Evolutionary conservation across 2,113 vertebrate species (phyloP).

Genomic region (Macquaria australasica): DNA sequence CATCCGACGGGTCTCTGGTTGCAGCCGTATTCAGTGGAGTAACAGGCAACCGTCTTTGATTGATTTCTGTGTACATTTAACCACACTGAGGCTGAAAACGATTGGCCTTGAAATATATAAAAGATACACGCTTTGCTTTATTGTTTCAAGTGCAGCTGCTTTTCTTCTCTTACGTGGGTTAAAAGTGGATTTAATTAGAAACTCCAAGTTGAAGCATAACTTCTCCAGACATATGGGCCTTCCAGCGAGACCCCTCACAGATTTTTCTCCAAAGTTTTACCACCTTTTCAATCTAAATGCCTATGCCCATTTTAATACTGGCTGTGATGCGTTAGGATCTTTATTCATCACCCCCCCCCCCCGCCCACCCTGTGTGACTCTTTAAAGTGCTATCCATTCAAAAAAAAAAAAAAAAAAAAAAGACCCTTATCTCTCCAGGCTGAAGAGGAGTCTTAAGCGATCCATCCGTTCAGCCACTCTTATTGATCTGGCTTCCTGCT

Average conservation of each 20-base stretch:
- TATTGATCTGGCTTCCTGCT: conserved; percentile 72
- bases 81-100: not conserved
- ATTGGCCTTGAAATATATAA: not conserved
- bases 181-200: conserved; percentile 42
- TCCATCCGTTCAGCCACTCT: conserved; percentile 58
- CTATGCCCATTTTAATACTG: conserved; percentile 35
- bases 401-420: conserved; percentile 3
- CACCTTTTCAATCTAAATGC: conserved; percentile 42
- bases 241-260: not conserved
- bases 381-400: conserved; percentile 61
- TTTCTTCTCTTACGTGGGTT: conserved; percentile 12
- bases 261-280: conserved; percentile 18
- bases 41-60: not conserved
- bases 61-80: not conserved
- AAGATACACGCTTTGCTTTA: not conserved
- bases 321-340: conserved; percentile 47
- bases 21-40: not conserved
- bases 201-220: conserved; percentile 2
- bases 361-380: conserved; percentile 35
- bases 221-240: not conserved
- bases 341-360: conserved; percentile 29
- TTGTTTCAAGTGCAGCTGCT: conserved; percentile 2
- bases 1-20: not conserved
- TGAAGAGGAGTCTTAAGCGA: conserved; percentile 65
- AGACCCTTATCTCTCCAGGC: conserved; percentile 49